phyloP scores from a whole-genome alignment of 1,140 invertebrate species.

The Fragariocoptes setiger region DNA sequence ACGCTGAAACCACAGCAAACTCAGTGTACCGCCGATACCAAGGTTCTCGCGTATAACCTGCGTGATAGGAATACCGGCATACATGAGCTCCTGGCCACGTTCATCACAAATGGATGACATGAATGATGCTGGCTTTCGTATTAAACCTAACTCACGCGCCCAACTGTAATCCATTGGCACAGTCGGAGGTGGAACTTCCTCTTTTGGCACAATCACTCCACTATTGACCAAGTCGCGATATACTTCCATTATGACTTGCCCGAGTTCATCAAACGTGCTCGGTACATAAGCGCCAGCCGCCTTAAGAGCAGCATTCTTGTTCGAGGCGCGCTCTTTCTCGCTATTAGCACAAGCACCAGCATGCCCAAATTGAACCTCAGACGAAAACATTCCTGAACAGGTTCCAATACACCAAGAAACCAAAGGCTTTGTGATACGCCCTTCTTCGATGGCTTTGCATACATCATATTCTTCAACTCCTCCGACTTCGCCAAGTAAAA shows the following conservation, averaged over 20 bases:
- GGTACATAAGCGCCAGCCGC: slow-evolving; percentile 62
- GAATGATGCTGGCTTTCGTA: slow-evolving; percentile 92
- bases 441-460: slow-evolving; percentile 46
- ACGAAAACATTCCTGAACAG: slow-evolving; percentile 13
- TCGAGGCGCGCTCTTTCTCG: slow-evolving; percentile 61
- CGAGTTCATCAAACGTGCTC: slow-evolving; percentile 65
- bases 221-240: slow-evolving; percentile 46
- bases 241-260: slow-evolving; percentile 34
- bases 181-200: slow-evolving; percentile 81
- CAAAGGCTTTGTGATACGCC: slow-evolving; percentile 61
- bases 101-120: slow-evolving; percentile 99
- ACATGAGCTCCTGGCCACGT: slow-evolving; percentile 79
- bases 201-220: slow-evolving; percentile 47
- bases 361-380: slow-evolving; percentile 84
- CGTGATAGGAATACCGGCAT: slow-evolving; percentile 93
- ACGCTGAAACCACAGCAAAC: slow-evolving; percentile 88
- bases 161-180: slow-evolving; percentile 98
- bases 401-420: slow-evolving; percentile 43
- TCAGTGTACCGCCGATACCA: slow-evolving; percentile 87
- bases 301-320: slow-evolving; percentile 59
- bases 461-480: slow-evolving; percentile 98
- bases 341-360: slow-evolving; percentile 90
- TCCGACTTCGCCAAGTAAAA: slow-evolving; percentile 76
- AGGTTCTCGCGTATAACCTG: slow-evolving; percentile 37
- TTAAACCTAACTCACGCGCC: slow-evolving; percentile 86